Conservation (phyloP, 2,888 invertebrate species). For the Callinectes sapidus region DNA sequence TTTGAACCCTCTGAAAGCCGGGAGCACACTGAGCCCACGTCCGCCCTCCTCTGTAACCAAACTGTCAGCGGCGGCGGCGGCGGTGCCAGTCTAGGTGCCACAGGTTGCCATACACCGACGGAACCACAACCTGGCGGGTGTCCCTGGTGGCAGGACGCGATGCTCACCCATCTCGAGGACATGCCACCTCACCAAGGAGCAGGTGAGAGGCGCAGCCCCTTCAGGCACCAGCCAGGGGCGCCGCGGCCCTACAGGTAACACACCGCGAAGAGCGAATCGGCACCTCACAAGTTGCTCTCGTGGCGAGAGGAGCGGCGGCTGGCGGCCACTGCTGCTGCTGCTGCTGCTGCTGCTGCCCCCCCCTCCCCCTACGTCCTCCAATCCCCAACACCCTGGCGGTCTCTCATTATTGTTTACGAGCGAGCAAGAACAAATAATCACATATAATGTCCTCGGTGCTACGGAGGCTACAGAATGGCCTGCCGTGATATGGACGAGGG, state of each 20-base stretch:
- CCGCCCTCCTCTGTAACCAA: not conserved
- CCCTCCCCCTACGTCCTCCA: not conserved
- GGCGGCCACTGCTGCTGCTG: slow-evolving; percentile 21
- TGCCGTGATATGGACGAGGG: not conserved
- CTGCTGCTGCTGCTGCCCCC: no score
- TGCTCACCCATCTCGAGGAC: not conserved
- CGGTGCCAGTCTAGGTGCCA: not conserved
- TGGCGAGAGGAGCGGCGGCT: not conserved
- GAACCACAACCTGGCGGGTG: not conserved
- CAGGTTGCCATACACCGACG: slow-evolving; percentile 2
- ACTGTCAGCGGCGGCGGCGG: slow-evolving; percentile 11
- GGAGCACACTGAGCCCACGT: slow-evolving; percentile 35
- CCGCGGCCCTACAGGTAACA: not conserved
- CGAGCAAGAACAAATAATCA: slow-evolving; percentile 12
- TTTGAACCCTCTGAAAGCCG: not conserved
- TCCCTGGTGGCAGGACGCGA: not conserved
- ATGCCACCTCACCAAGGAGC: not conserved
- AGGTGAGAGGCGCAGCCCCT: not conserved
- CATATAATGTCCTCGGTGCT: not conserved
- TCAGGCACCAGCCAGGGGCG: not conserved
- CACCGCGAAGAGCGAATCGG: not conserved
- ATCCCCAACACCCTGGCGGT: not conserved
- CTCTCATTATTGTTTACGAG: slow-evolving; percentile 25
- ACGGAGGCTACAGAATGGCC: not conserved
- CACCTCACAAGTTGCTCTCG: slow-evolving; percentile 25